phyloP scores from a whole-genome alignment of 1,140 invertebrate species.

The Heliconius nattereri region DNA sequence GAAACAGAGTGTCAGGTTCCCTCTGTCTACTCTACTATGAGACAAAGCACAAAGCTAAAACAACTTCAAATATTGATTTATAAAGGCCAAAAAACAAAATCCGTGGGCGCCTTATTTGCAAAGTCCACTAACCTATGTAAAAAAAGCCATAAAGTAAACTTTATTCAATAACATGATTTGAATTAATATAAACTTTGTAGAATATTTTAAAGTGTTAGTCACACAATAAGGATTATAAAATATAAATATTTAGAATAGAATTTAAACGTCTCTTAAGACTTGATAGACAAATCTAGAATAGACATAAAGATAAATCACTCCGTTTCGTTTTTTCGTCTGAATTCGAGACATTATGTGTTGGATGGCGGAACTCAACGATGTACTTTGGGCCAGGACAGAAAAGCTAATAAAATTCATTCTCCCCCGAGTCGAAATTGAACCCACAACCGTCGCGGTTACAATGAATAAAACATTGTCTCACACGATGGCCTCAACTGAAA shows the following conservation, averaged over 20 bases:
- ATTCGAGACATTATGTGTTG: not conserved
- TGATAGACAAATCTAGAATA: not conserved
- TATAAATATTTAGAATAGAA: not conserved
- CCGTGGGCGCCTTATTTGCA: constrained; percentile 10
- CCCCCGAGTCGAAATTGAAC: no score
- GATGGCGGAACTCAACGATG: not conserved
- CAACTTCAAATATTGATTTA: no score
- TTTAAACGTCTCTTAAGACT: not conserved
- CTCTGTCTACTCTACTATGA: no score
- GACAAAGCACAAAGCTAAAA: no score
- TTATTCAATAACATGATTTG: constrained; percentile 10
- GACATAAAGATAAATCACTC: not conserved
- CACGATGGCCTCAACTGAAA: no score
- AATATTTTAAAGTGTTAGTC: not conserved
- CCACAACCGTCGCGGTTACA: no score
- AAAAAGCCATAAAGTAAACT: constrained; percentile 21
- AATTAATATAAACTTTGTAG: constrained; percentile 1
- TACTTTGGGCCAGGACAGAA: not conserved
- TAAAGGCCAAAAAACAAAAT: not conserved
- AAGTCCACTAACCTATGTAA: constrained; percentile 25
- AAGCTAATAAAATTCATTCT: not conserved
- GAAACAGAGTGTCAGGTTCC: no score
- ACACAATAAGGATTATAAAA: not conserved
- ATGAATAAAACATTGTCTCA: no score
- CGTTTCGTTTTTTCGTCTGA: not conserved